Conservation (phyloP, 1,140 invertebrate genomes). For the Pemphigus obesinymphae region DNA sequence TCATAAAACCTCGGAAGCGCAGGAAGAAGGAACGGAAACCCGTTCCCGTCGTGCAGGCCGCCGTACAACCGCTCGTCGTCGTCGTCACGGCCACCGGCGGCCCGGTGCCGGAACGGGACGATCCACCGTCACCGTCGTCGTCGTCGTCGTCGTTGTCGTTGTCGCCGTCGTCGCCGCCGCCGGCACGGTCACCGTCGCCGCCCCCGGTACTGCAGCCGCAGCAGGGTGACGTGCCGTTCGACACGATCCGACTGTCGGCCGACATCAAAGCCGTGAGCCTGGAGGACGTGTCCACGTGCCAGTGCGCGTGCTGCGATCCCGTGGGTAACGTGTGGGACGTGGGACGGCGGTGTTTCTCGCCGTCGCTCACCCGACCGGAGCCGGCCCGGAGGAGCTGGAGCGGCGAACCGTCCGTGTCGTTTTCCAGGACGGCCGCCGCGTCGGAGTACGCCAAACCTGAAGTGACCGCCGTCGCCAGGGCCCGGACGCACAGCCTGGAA, state of each 20-base stretch:
- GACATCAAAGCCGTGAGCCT: conserved; percentile 48
- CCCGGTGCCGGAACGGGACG: neutral
- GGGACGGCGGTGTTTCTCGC: conserved; percentile 55
- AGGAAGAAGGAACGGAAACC: conserved; percentile 83
- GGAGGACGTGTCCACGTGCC: conserved; percentile 57
- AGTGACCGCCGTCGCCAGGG: neutral
- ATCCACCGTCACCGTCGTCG: neutral
- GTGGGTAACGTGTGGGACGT: conserved; percentile 71
- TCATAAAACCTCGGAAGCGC: conserved; percentile 81
- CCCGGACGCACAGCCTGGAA: conserved; percentile 48
- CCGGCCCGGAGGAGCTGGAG: conserved; percentile 42
- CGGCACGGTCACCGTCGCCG: conserved; percentile 40
- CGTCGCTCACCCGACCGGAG: conserved; percentile 52
- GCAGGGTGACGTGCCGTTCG: conserved; percentile 44
- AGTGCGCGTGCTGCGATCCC: conserved; percentile 74
- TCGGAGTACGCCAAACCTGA: neutral
- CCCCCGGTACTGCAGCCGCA: conserved; percentile 41
- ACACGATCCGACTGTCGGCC: conserved; percentile 42
- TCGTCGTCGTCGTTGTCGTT: neutral
- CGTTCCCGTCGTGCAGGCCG: neutral
- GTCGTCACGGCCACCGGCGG: neutral
- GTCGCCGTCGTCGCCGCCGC: conserved; percentile 39
- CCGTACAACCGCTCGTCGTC: neutral
- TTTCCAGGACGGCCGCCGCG: conserved; percentile 47
- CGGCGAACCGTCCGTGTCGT: conserved; percentile 46